phyloP scores from a whole-genome alignment of 92 coral and sea anemone species.

The Virgularia gustaviana region DNA sequence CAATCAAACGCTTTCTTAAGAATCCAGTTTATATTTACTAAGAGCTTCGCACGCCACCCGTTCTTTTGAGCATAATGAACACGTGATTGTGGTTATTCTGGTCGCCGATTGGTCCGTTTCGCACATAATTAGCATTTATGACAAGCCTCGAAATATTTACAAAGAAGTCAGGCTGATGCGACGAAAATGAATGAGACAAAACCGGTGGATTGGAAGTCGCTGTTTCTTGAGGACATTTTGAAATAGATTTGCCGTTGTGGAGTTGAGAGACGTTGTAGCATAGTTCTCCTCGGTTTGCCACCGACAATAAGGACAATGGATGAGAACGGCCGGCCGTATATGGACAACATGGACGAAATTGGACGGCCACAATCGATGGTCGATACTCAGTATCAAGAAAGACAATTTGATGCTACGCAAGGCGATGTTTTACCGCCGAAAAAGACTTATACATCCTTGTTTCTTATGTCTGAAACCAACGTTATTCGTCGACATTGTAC shows the following conservation, averaged over 20 bases:
- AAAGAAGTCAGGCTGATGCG: conserved; percentile 24
- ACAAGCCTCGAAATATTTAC: conserved; percentile 32
- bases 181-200: conserved; percentile 26
- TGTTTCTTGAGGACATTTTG: neutral
- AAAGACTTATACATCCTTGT: conserved; percentile 54
- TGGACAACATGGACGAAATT: conserved; percentile 28
- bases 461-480: conserved; percentile 74
- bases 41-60: conserved; percentile 19
- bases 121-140: conserved; percentile 33
- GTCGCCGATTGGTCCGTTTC: conserved; percentile 10
- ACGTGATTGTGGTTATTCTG: conserved; percentile 22
- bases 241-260: neutral
- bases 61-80: conserved; percentile 26
- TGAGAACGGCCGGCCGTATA: conserved; percentile 12
- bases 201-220: neutral
- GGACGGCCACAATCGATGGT: conserved; percentile 9
- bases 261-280: too few species aligned
- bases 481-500: conserved; percentile 72
- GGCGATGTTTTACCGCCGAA: conserved; percentile 31
- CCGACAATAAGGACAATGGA: neutral
- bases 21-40: conserved; percentile 16
- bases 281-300: too few species aligned
- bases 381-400: conserved; percentile 21
- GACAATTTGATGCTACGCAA: conserved; percentile 28
- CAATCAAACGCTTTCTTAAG: neutral